A percentile compares a stretch with the other conserved stretches of the same genome.
These are phyloP conservation scores for Donacobius atricapilla DNA, from an alignment of 2,113 vertebrate genomes.

Conservation along the genomic window DNA sequence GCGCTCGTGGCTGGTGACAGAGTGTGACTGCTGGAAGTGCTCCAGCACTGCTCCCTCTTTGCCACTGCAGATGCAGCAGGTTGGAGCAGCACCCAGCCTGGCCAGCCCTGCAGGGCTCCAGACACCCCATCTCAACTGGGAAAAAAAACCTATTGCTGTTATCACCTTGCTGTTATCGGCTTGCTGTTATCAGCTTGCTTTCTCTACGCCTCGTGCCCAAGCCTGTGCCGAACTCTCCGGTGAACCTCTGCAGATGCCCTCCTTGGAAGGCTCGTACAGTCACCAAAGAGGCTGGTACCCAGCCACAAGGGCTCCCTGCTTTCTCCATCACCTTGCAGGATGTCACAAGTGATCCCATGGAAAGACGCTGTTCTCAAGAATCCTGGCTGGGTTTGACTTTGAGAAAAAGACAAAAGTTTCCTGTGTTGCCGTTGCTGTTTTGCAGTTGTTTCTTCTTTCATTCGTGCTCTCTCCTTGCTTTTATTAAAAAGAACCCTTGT, in stretches of 20 bases:
- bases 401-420: conserved; percentile 54
- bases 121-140: not conserved
- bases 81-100: conserved; percentile 32
- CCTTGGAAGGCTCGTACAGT: conserved; percentile 37
- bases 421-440: not conserved
- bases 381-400: conserved; percentile 55
- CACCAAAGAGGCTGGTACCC: conserved; percentile 31
- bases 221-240: not conserved
- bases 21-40: not conserved
- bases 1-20: conserved; percentile 66
- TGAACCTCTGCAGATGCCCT: not conserved
- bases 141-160: not conserved
- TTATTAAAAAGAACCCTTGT: conserved; percentile 73
- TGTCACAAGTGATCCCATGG: not conserved
- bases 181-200: not conserved
- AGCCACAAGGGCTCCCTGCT: not conserved
- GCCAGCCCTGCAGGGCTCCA: conserved; percentile 20
- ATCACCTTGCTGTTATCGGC: not conserved
- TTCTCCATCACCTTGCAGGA: not conserved
- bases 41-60: conserved; percentile 28
- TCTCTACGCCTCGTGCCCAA: not conserved
- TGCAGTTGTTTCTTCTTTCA: conserved; percentile 1
- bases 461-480: conserved; percentile 26
- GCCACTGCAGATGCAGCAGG: not conserved
- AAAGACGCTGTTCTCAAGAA: conserved; percentile 14